Conservation (phyloP, 2,113 vertebrate species). For the Otus sunia region DNA sequence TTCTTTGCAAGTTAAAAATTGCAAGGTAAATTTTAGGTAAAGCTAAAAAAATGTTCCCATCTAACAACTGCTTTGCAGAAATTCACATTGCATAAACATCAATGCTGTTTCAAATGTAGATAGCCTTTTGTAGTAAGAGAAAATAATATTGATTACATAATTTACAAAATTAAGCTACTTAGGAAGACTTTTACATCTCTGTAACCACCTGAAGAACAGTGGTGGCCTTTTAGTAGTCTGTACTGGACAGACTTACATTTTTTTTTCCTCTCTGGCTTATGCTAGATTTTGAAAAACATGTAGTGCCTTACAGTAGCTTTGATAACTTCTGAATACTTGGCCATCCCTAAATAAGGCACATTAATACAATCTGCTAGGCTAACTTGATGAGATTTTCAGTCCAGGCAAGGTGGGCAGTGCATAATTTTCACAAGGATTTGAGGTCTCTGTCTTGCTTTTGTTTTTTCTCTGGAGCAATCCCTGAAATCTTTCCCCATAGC, state of each 20-base stretch:
- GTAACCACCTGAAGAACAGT: neutral
- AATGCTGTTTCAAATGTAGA: neutral
- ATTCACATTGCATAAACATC: neutral
- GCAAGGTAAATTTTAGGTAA: neutral
- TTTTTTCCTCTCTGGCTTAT: neutral
- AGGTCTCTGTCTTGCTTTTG: neutral
- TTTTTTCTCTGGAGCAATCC: neutral
- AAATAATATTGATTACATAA: neutral
- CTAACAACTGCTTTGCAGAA: neutral
- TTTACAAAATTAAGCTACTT: neutral
- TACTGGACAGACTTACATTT: neutral
- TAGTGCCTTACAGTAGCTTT: neutral
- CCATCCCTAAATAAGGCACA: neutral
- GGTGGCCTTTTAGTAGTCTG: neutral
- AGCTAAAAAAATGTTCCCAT: neutral
- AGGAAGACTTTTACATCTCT: neutral
- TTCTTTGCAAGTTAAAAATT: neutral
- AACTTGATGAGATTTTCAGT: neutral
- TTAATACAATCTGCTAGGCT: neutral
- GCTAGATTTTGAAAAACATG: neutral
- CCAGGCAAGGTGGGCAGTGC: neutral
- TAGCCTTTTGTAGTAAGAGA: neutral
- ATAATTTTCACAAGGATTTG: neutral
- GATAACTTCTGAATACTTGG: neutral
- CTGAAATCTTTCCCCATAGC: neutral